phyloP scores from a whole-genome alignment of 2,113 vertebrate species.

The Serilophus lunatus region DNA sequence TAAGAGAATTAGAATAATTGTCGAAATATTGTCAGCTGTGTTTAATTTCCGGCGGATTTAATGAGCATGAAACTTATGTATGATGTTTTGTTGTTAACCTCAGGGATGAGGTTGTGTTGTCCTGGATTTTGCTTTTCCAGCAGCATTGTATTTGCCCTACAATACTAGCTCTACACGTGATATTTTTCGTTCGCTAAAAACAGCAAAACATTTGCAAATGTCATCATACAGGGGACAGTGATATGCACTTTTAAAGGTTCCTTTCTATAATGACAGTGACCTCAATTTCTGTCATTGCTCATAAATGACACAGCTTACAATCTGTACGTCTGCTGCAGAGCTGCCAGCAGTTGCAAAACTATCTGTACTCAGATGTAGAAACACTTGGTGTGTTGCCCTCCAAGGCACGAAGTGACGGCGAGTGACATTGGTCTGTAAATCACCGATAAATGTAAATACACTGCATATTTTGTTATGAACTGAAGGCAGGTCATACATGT shows the following conservation, averaged over 20 bases:
- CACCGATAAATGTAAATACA: background rate
- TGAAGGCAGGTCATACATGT: background rate
- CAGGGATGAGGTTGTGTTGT: background rate
- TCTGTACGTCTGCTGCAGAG: background rate
- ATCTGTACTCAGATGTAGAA: background rate
- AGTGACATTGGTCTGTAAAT: background rate
- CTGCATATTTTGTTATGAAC: background rate
- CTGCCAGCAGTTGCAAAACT: background rate
- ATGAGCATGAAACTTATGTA: background rate
- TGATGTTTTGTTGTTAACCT: background rate
- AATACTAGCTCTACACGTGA: background rate
- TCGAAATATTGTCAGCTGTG: conserved; percentile 20
- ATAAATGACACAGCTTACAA: background rate
- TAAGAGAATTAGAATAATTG: conserved; percentile 17
- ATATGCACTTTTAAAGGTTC: background rate
- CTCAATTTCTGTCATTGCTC: background rate
- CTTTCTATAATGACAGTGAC: background rate
- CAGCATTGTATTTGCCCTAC: background rate
- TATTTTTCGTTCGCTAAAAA: background rate
- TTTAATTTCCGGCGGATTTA: conserved; percentile 37
- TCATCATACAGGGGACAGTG: background rate
- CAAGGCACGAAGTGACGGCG: background rate
- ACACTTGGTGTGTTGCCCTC: background rate
- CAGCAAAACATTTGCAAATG: conserved; percentile 13
- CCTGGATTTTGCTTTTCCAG: background rate